Conservation (phyloP, 1,140 invertebrate species). For the Dendrolimus kikuchii region DNA sequence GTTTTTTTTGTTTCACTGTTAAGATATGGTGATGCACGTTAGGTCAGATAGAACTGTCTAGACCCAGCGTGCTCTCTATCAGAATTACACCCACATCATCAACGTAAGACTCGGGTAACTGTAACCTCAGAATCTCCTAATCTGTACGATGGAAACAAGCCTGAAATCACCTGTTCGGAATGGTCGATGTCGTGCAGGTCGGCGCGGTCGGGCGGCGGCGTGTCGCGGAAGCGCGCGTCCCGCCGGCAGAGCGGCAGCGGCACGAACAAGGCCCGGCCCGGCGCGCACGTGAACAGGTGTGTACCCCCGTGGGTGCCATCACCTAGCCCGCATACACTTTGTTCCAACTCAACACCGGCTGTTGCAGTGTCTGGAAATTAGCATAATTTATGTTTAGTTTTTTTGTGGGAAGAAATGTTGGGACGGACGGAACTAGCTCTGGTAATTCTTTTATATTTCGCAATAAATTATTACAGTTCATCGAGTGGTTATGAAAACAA, state of each 20-base stretch:
- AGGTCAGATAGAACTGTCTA: too few species aligned
- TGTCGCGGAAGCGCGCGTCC: constrained; percentile 84
- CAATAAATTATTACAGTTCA: too few species aligned
- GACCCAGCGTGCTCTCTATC: too few species aligned
- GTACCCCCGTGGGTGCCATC: constrained; percentile 84
- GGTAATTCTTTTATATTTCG: too few species aligned
- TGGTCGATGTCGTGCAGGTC: constrained; percentile 21
- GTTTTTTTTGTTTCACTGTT: too few species aligned
- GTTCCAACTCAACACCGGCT: constrained; percentile 79
- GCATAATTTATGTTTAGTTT: too few species aligned
- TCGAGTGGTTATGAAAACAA: too few species aligned
- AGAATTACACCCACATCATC: too few species aligned
- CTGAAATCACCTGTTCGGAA: constrained; percentile 47
- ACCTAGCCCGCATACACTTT: constrained; percentile 79
- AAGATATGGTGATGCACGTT: too few species aligned
- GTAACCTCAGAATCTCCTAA: neutral
- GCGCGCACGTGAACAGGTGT: constrained; percentile 81
- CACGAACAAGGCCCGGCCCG: constrained; percentile 84
- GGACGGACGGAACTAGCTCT: too few species aligned
- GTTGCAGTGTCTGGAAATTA: constrained; percentile 43
- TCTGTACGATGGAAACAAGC: neutral
- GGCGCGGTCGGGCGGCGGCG: constrained; percentile 57
- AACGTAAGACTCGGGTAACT: neutral
- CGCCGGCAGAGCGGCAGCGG: constrained; percentile 82
- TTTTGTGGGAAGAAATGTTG: too few species aligned